These are phyloP conservation scores for Montipora foliosa DNA, from an alignment of 64 coral and sea anemone genomes.

Conservation along the genomic window DNA sequence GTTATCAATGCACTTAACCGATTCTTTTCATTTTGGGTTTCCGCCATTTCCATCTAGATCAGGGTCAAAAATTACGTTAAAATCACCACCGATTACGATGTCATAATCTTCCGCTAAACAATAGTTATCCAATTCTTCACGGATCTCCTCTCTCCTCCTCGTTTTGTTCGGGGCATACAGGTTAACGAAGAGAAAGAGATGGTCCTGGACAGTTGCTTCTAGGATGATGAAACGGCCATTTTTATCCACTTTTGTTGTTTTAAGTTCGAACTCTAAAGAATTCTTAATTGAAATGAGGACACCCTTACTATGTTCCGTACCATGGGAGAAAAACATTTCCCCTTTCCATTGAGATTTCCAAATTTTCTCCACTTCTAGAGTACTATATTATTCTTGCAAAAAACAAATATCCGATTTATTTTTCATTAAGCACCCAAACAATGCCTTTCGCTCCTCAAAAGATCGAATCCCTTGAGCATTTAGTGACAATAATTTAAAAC, in stretches of 20 bases:
- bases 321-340: constrained; percentile 10
- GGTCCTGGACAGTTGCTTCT: constrained; percentile 38
- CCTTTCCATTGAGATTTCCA: too few species aligned
- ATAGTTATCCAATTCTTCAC: constrained; percentile 12
- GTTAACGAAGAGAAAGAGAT: constrained; percentile 33
- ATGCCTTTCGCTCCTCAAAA: constrained; percentile 15
- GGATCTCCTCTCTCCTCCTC: constrained; percentile 9
- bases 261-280: constrained; percentile 45
- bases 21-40: too few species aligned
- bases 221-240: constrained; percentile 48
- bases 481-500: constrained; percentile 47
- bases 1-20: neutral
- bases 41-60: too few species aligned
- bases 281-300: constrained; percentile 5
- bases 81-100: too few species aligned
- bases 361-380: too few species aligned
- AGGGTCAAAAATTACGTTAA: too few species aligned
- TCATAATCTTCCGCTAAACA: neutral
- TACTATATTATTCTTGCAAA: neutral
- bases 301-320: constrained; percentile 49
- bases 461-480: constrained; percentile 59
- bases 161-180: constrained; percentile 16
- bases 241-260: constrained; percentile 6
- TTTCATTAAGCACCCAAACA: constrained; percentile 48
- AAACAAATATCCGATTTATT: constrained; percentile 68